Conservation (phyloP, 2,113 vertebrate species). For the Crypturellus undulatus region DNA sequence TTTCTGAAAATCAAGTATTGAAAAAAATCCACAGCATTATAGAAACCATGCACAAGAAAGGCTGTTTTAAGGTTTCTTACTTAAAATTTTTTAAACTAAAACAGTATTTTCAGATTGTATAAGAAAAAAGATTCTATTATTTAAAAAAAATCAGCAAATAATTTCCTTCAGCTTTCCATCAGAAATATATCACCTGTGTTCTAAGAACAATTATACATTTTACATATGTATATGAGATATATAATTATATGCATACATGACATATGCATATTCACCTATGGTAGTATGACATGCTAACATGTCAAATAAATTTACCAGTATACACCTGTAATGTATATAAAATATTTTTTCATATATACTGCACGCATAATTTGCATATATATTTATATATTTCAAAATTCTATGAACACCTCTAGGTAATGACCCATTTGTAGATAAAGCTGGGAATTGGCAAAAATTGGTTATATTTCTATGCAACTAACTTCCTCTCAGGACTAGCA, state of each 20-base stretch:
- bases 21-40: not conserved
- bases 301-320: not conserved
- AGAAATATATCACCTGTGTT: not conserved
- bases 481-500: not conserved
- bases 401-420: accelerated
- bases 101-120: not conserved
- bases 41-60: not conserved
- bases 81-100: not conserved
- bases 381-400: not conserved
- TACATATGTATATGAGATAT: no score
- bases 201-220: not conserved
- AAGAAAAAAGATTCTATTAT: not conserved
- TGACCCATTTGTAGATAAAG: not conserved
- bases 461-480: not conserved
- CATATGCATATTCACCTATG: not conserved
- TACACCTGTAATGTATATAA: not conserved
- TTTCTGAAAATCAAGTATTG: not conserved
- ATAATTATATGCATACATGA: not conserved
- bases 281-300: not conserved
- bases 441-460: not conserved
- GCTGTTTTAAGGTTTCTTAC: not conserved
- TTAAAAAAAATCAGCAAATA: not conserved
- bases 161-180: not conserved
- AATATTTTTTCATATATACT: no score
- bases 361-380: no score